phyloP scores from a whole-genome alignment of 2,113 vertebrate genomes.

The Daboia siamensis region DNA sequence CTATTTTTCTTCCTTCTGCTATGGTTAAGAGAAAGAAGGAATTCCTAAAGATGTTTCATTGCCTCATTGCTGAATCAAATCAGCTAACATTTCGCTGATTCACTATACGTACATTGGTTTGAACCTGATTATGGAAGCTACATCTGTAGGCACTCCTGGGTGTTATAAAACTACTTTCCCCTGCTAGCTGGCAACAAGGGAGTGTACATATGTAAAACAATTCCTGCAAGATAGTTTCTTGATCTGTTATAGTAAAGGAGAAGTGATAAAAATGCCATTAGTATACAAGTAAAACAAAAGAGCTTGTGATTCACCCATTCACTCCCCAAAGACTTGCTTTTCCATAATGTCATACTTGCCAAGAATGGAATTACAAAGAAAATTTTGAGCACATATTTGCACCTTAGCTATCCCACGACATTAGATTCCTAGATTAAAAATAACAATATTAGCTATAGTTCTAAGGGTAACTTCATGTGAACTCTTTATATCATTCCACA shows the following conservation, averaged over 20 bases:
- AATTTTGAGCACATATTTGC: neutral
- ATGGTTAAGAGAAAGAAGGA: neutral
- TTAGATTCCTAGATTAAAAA: neutral
- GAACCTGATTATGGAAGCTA: neutral
- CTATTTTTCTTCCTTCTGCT: neutral
- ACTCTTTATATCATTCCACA: neutral
- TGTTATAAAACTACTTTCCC: neutral
- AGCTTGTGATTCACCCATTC: neutral
- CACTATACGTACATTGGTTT: neutral
- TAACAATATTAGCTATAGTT: neutral
- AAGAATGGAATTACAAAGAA: conserved; percentile 3
- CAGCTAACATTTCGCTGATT: neutral
- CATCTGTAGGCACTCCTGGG: neutral
- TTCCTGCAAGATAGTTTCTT: conserved; percentile 1
- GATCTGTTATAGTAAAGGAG: conserved; percentile 3
- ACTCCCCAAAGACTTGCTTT: neutral
- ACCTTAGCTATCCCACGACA: neutral
- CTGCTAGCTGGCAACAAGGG: neutral
- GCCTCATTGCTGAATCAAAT: neutral
- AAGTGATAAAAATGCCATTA: neutral
- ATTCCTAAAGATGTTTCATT: neutral
- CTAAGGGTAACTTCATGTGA: neutral
- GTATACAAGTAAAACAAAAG: neutral
- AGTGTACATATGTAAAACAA: neutral
- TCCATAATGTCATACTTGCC: neutral